Evolutionary conservation across 2,113 vertebrate species (phyloP), one percentile per base, ranked within the genome.

Genomic region (Zosterops borbonicus): DNA sequence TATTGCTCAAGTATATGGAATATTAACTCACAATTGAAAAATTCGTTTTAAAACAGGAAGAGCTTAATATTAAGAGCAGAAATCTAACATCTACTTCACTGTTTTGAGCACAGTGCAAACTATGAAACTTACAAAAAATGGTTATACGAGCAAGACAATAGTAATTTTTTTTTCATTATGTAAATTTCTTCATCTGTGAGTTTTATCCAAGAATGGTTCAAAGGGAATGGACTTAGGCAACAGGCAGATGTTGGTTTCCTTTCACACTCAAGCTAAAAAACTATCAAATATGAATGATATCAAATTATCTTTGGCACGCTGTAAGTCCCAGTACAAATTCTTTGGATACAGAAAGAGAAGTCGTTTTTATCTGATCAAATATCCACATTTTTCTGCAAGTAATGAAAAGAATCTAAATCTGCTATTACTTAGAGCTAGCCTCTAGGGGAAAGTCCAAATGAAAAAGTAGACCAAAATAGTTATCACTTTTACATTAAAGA

Each of bases 231-330:
- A 91, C 86, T 93, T 86, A 77, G 79, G 53, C 78, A 91, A 90
- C 42, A 83, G 22, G 12, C 70, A 95, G 87, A 90, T 83, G 67
- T 68, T 86, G 39, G 74, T 93, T 91, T 92, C 22, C 39, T 93
- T 81, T 93, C 88, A 77, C 68, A 85, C 27, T 79, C 49, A 70
- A 88, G 27, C 62, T 95, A 85, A 87, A 55, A 97, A 93, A 63
- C 59, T 67, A 70, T 83, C 67, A 92, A 88, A 94, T 90, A 70
- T 52, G 33, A 96, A 92, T 90, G 50, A 20, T 81, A 83, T 80
- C 50, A 95, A 91, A 90, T 91, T 90, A 88, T 86, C 68, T 88
- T 88, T 91, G 90, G 35, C 82, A 91, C 44, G n/a, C 44, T 65
- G 1, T 75, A 64, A 62, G 33, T 96, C 77, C 41, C 39, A 39